Base-by-base conservation (phyloP, 2,113 vertebrate genomes). In the Grus americana region DNA sequence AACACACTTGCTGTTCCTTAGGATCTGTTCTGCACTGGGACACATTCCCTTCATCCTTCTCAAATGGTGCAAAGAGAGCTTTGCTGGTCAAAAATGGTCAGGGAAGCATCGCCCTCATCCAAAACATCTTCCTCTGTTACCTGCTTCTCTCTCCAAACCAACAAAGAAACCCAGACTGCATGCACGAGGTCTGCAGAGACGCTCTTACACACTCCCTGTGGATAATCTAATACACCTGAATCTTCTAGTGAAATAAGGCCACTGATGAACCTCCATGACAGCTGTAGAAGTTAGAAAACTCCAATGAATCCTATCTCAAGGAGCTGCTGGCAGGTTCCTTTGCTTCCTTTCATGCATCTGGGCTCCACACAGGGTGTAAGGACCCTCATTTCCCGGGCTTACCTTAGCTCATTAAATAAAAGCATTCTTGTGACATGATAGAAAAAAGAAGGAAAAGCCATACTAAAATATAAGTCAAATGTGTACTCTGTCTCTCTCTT, bases 351-450 rank as follows among this genome's bases (percentile, higher is more conserved):
- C 8, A 1, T 15, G 47, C 5, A 5, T 32, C 75, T 67, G 40
- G 22, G 19, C 21, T 61, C 57, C 32, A 46, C 0, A 0, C 10
- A 44, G 34, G 75, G 62, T n/a, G 8, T 29, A 68, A 52, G 46
- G 3, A 52, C 10, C 2, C 40, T 52, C 23, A 49, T 74, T 89
- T 81, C 57, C 57, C 24, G 75, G 23, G 42, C 15, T 58, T 79
- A 54, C 22, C 12, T 32, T 57, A 67, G 12, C 16, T 70, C 2
- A 0, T 74, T 88, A 49, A 86, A 68, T n/a, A 79, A 72, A 8
- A 89, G 12, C 20, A 57, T 79, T 75, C 67, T 46, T 86, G 40
- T 67, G 38, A 55, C 15, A 2, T 36, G 30, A 46, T 13, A 61
- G 26, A 5, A 67, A 44, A 68, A 30, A 38, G 59, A 34, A 40